Conservation (phyloP, 2,888 invertebrate species). For the Polydrusus tereticollis region DNA sequence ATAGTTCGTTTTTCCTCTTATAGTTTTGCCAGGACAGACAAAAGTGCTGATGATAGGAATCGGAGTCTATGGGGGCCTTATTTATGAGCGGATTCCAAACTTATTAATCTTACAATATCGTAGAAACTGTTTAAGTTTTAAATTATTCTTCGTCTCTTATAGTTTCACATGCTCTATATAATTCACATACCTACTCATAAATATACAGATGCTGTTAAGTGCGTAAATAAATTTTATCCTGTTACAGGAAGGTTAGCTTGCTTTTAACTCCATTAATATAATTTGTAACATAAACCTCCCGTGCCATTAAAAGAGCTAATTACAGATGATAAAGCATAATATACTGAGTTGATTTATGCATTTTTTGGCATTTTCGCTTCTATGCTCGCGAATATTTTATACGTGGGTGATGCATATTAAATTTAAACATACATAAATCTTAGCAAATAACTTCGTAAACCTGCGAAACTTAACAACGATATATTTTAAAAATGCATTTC, state of each 20-base stretch:
- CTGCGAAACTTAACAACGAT: slow-evolving; percentile 3
- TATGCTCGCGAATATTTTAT: neutral
- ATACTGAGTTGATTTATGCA: slow-evolving; percentile 11
- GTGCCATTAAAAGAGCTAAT: neutral
- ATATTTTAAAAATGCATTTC: slow-evolving; percentile 9
- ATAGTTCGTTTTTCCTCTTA: no score
- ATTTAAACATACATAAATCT: slow-evolving; percentile 14
- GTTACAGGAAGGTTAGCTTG: neutral
- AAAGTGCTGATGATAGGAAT: no score
- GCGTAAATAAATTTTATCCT: neutral
- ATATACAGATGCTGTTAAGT: neutral
- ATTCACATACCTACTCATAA: neutral
- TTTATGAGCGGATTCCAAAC: no score
- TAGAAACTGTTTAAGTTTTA: no score
- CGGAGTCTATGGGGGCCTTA: no score
- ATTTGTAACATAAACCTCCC: neutral
- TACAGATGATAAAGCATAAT: neutral
- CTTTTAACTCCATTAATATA: neutral
- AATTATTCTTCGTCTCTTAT: no score
- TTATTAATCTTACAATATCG: no score
- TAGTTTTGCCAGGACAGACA: no score
- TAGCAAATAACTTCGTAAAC: neutral
- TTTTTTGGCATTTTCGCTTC: slow-evolving; percentile 14
- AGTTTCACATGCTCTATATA: no score
- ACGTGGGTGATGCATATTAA: neutral